Percentiles rank a stretch among this genome's conserved stretches.
phyloP scores from a whole-genome alignment of 2,113 vertebrate genomes.

The Cyanoramphus novaezelandiae region DNA sequence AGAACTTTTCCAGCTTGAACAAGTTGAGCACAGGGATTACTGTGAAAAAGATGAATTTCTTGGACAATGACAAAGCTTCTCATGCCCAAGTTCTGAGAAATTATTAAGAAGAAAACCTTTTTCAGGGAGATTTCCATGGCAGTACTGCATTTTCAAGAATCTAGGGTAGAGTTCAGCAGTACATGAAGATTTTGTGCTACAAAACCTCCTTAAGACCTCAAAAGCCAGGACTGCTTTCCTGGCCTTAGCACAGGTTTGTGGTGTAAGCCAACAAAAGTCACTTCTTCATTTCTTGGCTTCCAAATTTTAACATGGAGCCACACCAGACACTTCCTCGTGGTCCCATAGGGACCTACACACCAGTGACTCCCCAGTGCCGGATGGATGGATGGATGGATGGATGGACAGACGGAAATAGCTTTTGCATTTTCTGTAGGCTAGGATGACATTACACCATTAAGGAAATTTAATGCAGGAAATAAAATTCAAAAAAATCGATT shows the following conservation, averaged over 20 bases:
- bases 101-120: neutral
- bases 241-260: neutral
- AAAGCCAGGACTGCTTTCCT: neutral
- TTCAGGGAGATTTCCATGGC: neutral
- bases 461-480: neutral
- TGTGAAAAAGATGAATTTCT: neutral
- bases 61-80: neutral
- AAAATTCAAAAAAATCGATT: neutral
- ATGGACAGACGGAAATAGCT: neutral
- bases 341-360: neutral
- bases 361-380: neutral
- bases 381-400: neutral
- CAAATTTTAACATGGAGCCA: neutral
- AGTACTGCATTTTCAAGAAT: neutral
- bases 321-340: neutral
- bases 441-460: neutral
- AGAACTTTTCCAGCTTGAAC: neutral
- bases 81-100: neutral
- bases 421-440: neutral
- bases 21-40: neutral
- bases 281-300: neutral
- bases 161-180: neutral
- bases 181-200: accelerated
- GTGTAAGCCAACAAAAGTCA: neutral
- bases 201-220: neutral